Percentiles rank a stretch among this genome's conserved stretches.
Evolutionary conservation across 2,113 vertebrate genomes (phyloP).

Genomic region (Cyprinodon tularosa): DNA sequence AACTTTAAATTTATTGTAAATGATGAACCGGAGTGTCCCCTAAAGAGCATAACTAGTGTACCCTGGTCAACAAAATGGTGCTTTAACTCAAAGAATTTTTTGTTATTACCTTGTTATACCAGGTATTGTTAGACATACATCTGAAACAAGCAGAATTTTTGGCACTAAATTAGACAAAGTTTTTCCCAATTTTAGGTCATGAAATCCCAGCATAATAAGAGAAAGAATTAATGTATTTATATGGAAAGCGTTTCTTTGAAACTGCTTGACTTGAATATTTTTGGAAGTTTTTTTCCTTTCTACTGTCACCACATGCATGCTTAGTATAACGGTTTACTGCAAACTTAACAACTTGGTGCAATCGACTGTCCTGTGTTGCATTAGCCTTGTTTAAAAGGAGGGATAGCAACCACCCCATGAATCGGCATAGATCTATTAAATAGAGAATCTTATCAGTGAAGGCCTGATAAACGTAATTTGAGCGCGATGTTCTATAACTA

Average conservation of each 20-base stretch:
- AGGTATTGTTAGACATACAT: no score
- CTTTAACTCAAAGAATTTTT: neutral
- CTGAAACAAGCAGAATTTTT: neutral
- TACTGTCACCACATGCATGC: neutral
- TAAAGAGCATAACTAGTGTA: neutral
- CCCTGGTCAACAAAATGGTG: neutral
- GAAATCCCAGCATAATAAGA: neutral
- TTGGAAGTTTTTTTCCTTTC: neutral
- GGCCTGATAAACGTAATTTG: neutral
- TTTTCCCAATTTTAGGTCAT: neutral
- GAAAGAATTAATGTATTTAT: neutral
- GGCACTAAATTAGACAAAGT: neutral
- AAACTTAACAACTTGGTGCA: neutral
- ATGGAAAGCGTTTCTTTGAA: neutral
- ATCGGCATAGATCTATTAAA: no score
- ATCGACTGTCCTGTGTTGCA: neutral
- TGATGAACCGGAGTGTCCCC: constrained; percentile 1
- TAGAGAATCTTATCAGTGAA: neutral
- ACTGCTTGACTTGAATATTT: neutral
- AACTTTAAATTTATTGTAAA: constrained; percentile 13
- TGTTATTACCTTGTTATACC: no score
- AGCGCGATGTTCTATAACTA: neutral
- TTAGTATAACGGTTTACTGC: neutral
- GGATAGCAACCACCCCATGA: no score
- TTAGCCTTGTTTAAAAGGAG: neutral